Evolutionary conservation across 2,113 vertebrate genomes (phyloP).

Genomic region (Litocranius walleri): DNA sequence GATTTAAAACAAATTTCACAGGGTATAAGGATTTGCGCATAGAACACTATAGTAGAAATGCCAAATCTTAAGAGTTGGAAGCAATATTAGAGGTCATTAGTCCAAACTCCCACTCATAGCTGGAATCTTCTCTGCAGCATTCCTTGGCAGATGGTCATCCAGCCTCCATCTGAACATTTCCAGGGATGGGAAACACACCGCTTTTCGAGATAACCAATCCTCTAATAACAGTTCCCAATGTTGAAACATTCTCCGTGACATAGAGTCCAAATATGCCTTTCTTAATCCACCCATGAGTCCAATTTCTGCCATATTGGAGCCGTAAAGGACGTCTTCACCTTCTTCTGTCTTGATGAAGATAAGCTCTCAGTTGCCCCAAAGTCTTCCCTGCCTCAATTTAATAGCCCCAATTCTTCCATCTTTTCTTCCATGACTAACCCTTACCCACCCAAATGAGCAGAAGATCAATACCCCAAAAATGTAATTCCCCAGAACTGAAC

Average conservation of each 20-base stretch:
- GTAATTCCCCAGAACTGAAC: background rate
- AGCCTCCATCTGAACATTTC: slow-evolving; percentile 29
- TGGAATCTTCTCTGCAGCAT: background rate
- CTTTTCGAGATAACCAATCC: background rate
- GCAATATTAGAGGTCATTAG: background rate
- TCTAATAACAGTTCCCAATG: background rate
- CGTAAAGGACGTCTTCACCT: background rate
- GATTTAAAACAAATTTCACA: slow-evolving; percentile 33
- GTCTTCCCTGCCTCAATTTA: background rate
- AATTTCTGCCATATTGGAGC: background rate
- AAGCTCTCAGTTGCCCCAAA: background rate
- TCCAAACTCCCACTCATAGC: slow-evolving; percentile 27
- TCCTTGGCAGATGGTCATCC: slow-evolving; percentile 23
- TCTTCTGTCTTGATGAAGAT: background rate
- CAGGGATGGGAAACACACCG: background rate
- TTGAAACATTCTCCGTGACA: background rate
- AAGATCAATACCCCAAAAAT: background rate
- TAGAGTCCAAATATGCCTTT: background rate
- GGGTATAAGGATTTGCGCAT: background rate
- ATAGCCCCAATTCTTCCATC: background rate
- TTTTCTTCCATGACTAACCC: background rate
- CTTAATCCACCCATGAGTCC: background rate
- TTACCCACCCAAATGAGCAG: background rate
- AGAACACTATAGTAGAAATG: background rate
- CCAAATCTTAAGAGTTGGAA: slow-evolving; percentile 33